Conservation (phyloP, 2,888 invertebrate genomes). For the Nebria salina region DNA sequence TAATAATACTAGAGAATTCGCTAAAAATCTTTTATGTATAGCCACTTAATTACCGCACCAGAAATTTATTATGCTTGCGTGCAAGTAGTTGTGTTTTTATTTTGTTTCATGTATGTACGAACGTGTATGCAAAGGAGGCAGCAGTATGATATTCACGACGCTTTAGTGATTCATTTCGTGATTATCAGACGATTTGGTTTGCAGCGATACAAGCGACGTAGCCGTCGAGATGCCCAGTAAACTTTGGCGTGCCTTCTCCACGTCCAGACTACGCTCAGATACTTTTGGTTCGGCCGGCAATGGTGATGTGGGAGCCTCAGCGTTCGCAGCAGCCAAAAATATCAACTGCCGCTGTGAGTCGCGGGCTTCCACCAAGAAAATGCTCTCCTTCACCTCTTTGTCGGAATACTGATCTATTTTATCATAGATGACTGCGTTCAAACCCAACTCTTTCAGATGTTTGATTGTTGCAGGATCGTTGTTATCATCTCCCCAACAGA, state of each 20-base stretch:
- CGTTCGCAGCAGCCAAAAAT: conserved; percentile 59
- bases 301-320: conserved; percentile 52
- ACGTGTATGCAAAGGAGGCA: background rate
- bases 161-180: background rate
- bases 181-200: conserved; percentile 49
- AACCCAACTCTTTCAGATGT: conserved; percentile 85
- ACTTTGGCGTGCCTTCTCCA: conserved; percentile 58
- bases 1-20: background rate
- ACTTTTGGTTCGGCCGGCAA: conserved; percentile 52
- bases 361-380: conserved; percentile 82
- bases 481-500: conserved; percentile 98
- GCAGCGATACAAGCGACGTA: conserved; percentile 68
- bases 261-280: conserved; percentile 58
- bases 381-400: conserved; percentile 82
- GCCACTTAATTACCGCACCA: background rate
- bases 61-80: too few species aligned
- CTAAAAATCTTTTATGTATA: background rate
- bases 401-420: conserved; percentile 82
- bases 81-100: background rate
- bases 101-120: background rate
- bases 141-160: background rate
- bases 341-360: conserved; percentile 76
- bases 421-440: conserved; percentile 97
- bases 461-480: conserved; percentile 87
- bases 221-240: conserved; percentile 63